Conservation (phyloP, 2,888 invertebrate genomes). For the Venusia cambrica region DNA sequence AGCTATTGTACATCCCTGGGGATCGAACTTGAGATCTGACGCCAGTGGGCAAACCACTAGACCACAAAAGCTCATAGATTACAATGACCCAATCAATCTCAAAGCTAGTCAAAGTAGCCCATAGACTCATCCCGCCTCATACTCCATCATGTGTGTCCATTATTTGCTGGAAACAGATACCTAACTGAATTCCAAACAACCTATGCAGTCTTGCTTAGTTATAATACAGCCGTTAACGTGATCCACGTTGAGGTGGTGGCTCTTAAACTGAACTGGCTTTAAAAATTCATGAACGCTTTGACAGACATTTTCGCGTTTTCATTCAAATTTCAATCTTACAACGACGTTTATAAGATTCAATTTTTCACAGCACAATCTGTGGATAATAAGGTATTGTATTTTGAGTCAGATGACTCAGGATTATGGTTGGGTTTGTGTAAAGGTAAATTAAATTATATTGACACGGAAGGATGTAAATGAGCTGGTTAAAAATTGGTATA, state of each 20-base stretch:
- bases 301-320: constrained; percentile 28
- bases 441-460: constrained; percentile 4
- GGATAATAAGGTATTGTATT: constrained; percentile 1
- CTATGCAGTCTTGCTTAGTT: constrained; percentile 13
- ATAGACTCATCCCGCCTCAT: too few species aligned
- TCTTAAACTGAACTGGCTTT: constrained; percentile 48
- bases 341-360: constrained; percentile 4
- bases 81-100: too few species aligned
- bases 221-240: constrained; percentile 21
- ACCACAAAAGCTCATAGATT: too few species aligned
- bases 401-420: constrained; percentile 5
- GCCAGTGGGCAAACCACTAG: too few species aligned
- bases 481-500: constrained; percentile 8
- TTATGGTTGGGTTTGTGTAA: background rate
- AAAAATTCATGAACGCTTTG: constrained; percentile 54
- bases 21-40: too few species aligned
- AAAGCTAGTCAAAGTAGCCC: too few species aligned
- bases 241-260: constrained; percentile 41
- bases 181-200: constrained; percentile 16
- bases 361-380: constrained; percentile 1
- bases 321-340: constrained; percentile 15
- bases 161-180: constrained; percentile 8
- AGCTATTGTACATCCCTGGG: too few species aligned
- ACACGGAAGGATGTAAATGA: constrained; percentile 3
- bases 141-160: too few species aligned